Evolutionary conservation across 2,888 invertebrate genomes (phyloP), one percentile per base, ranked within the genome.

Genomic region (Ennomos fuscantarius): DNA sequence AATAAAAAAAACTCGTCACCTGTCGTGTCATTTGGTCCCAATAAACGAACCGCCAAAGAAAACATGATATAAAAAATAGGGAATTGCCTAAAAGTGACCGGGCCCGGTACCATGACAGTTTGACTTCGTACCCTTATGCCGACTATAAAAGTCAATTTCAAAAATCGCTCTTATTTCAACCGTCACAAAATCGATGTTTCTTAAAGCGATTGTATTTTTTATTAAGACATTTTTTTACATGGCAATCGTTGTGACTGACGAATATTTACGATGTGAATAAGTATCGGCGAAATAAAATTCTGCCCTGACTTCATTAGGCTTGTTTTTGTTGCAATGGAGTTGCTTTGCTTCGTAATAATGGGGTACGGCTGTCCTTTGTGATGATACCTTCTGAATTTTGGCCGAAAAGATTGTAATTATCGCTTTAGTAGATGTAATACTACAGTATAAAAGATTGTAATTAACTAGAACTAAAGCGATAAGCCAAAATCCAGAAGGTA

Each of bases 1-100:
- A 69, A 78, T 44, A 65, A 66, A 80, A 86, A 87, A 87, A 85
- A 79, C 77, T 72, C 88, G 88, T 90, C 92, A 92, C 91, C 92
- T 92, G 92, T 89, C 90, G 89, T 91, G 91, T 91, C 92, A 91
- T 91, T 92, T 91, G 92, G 92, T 86, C 70, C 86, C 87, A 87
- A 88, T 89, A 87, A 88, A 86, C 81, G 78, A 61, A 79, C 89
- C 90, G 90, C 86, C 90, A 89, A 90, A 90, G 88, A 89, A 88
- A 87, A 86, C 79, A 84, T 68, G 72, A 83, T 81, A 83, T 82
- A 78, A 70, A 81, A 84, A 86, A 83, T 78, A 74, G 65, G 55
- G 74, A 75, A 80, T 80, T 81, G 80, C 79, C 81, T 79, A 86
- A 84, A 82, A 87, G 77, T 89, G 90, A 88, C 88, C 89, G 73